These are phyloP conservation scores for Aphelenchoides bicaudatus DNA, from an alignment of 2,888 invertebrate species.

Conservation along the genomic window DNA sequence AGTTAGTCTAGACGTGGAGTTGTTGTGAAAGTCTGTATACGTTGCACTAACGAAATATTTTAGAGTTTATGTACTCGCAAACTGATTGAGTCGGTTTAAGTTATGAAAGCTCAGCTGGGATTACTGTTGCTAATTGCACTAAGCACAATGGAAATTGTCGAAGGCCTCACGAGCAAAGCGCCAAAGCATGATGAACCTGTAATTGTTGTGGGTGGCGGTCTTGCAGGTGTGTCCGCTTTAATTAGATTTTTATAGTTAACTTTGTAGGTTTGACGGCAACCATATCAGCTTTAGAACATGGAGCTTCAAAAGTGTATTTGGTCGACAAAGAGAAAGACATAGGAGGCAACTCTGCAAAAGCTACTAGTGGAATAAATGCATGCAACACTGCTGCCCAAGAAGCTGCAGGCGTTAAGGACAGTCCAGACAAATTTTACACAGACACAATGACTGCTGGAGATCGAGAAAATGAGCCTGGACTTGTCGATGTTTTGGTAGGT, in stretches of 20 bases:
- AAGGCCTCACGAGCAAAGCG: constrained; percentile 27
- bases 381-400: constrained; percentile 51
- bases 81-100: too few relatives aligned
- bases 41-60: too few relatives aligned
- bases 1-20: too few relatives aligned
- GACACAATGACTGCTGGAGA: constrained; percentile 60
- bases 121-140: background rate
- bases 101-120: background rate
- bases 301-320: constrained; percentile 41
- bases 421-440: constrained; percentile 42
- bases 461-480: constrained; percentile 49
- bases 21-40: too few relatives aligned
- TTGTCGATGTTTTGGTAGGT: constrained; percentile 55
- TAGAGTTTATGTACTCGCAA: too few relatives aligned
- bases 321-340: constrained; percentile 52
- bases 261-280: constrained; percentile 56
- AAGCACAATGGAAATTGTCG: background rate
- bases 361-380: constrained; percentile 57
- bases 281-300: constrained; percentile 41
- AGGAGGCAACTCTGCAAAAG: constrained; percentile 60
- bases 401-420: constrained; percentile 44
- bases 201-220: constrained; percentile 54
- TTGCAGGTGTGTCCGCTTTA: too few relatives aligned
- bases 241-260: too few relatives aligned
- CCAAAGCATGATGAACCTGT: constrained; percentile 47